phyloP scores from a whole-genome alignment of 1,140 invertebrate genomes.

The Sminthurinus signatus region DNA sequence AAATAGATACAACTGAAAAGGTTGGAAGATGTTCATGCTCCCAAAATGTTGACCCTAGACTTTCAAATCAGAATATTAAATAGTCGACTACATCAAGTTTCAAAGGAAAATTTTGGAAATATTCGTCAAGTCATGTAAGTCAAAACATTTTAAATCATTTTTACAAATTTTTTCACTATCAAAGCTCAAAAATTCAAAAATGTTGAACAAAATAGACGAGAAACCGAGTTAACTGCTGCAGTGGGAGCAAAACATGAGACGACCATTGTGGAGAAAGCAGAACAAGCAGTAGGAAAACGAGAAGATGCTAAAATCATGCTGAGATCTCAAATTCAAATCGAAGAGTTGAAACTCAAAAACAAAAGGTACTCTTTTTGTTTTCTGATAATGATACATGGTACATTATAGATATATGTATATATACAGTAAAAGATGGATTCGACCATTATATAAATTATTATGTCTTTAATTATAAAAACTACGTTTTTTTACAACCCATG shows the following conservation, averaged over 20 bases:
- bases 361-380: no score
- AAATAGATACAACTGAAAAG: neutral
- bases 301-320: neutral
- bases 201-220: neutral
- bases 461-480: no score
- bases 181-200: neutral
- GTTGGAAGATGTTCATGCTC: neutral
- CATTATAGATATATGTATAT: no score
- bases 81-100: neutral
- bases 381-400: neutral
- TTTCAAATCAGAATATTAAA: constrained; percentile 9
- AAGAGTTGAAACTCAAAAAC: no score
- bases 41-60: neutral
- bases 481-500: no score
- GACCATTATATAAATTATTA: no score
- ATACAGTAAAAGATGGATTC: no score
- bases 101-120: constrained; percentile 1
- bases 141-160: neutral
- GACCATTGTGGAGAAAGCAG: neutral
- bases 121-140: constrained; percentile 5
- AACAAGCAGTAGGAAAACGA: neutral
- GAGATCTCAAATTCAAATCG: no score
- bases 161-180: neutral
- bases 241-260: neutral
- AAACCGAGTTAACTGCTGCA: constrained; percentile 1